Evolutionary conservation across 2,888 invertebrate species (phyloP).

Genomic region (Sesia apiformis): DNA sequence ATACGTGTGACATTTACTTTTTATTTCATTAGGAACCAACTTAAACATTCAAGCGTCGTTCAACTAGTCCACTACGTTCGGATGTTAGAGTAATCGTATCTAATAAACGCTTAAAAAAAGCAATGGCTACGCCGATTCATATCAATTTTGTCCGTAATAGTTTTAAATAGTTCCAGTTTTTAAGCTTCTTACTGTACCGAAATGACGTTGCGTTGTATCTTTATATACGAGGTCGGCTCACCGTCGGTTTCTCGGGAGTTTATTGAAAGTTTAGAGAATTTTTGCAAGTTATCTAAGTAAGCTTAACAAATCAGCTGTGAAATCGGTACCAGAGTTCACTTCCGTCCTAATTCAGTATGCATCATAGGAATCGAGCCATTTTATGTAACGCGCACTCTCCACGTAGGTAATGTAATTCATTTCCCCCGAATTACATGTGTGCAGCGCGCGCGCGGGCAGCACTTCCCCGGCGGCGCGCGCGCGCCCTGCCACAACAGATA

Average conservation of each 20-base stretch:
- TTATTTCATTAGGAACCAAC: not conserved
- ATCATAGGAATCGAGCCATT: slow-evolving; percentile 74
- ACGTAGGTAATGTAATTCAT: slow-evolving; percentile 62
- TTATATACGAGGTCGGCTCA: slow-evolving; percentile 42
- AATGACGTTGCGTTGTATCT: slow-evolving; percentile 44
- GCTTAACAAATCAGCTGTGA: slow-evolving; percentile 72
- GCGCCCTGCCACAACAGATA: slow-evolving; percentile 8
- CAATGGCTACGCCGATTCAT: slow-evolving; percentile 71
- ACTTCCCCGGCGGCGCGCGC: slow-evolving; percentile 23
- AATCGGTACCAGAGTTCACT: slow-evolving; percentile 73
- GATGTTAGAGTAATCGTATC: slow-evolving; percentile 61
- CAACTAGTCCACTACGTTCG: slow-evolving; percentile 44
- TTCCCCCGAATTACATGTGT: slow-evolving; percentile 62
- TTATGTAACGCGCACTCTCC: slow-evolving; percentile 71
- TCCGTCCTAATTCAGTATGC: slow-evolving; percentile 74
- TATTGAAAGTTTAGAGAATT: slow-evolving; percentile 53
- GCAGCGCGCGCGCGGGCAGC: slow-evolving; percentile 21
- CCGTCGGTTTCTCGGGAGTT: slow-evolving; percentile 39
- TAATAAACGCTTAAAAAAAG: slow-evolving; percentile 63
- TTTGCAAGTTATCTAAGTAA: slow-evolving; percentile 68
- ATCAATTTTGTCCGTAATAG: slow-evolving; percentile 72
- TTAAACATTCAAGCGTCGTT: slow-evolving; percentile 29
- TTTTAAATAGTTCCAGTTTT: slow-evolving; percentile 69
- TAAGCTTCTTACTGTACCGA: slow-evolving; percentile 66
- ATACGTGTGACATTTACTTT: slow-evolving; percentile 19